Evolutionary conservation across 2,113 vertebrate species (phyloP).

Genomic region (Pteropus alecto): DNA sequence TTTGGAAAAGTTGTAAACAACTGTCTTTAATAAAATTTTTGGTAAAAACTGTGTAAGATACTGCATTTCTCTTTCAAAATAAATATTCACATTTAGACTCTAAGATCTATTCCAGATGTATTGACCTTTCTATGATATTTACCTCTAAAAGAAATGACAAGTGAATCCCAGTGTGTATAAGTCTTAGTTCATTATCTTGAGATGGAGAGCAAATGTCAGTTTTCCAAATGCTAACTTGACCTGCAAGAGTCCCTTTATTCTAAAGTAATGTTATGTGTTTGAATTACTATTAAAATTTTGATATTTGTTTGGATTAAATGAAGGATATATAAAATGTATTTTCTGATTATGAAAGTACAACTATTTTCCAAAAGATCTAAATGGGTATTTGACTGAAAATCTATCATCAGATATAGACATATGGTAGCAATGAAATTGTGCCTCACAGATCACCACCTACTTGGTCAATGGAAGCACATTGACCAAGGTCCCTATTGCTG

Average conservation of each 20-base stretch:
- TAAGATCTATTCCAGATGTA: slow-evolving; percentile 42
- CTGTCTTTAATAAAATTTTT: slow-evolving; percentile 7
- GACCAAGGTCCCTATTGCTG: too few relatives aligned
- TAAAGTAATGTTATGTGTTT: background rate
- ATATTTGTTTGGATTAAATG: background rate
- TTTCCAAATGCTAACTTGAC: background rate
- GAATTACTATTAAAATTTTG: background rate
- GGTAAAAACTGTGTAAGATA: slow-evolving; percentile 14
- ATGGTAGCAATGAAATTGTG: fast-evolving
- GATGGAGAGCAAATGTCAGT: slow-evolving; percentile 63
- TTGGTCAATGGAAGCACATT: too few relatives aligned
- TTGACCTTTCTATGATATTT: slow-evolving; percentile 80
- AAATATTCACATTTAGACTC: slow-evolving; percentile 59
- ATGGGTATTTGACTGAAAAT: background rate
- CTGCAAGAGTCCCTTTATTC: background rate
- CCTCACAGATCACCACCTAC: background rate
- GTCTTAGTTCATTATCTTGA: slow-evolving; percentile 55
- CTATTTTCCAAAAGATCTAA: background rate
- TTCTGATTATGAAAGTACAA: background rate
- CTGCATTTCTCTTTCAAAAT: slow-evolving; percentile 17
- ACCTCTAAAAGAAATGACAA: slow-evolving; percentile 62
- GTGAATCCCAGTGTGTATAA: slow-evolving; percentile 37
- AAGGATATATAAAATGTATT: background rate
- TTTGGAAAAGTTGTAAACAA: background rate
- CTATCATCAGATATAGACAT: background rate